phyloP scores from a whole-genome alignment of 1,140 invertebrate genomes.

The Drosophila sechellia region DNA sequence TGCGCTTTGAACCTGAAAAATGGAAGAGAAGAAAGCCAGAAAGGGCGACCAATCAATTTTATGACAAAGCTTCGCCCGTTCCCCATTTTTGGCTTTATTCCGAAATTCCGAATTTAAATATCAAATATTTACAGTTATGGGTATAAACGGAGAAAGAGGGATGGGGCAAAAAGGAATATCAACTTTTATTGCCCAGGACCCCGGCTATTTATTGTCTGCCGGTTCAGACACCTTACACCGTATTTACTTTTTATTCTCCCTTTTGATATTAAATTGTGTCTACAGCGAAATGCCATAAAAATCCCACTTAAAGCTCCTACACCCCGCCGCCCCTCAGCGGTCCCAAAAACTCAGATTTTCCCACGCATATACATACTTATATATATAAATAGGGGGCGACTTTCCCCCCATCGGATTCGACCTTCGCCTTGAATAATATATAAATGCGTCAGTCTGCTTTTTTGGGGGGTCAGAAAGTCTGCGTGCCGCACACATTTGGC shows the following conservation, averaged over 20 bases:
- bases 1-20: constrained; percentile 62
- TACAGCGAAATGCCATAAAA: constrained; percentile 74
- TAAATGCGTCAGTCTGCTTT: constrained; percentile 63
- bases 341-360: constrained; percentile 46
- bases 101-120: constrained; percentile 65
- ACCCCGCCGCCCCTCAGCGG: background rate
- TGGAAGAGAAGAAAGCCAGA: constrained; percentile 9
- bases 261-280: constrained; percentile 74
- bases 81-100: constrained; percentile 15
- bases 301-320: constrained; percentile 62
- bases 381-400: background rate
- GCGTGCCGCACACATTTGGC: constrained; percentile 78
- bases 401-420: constrained; percentile 25
- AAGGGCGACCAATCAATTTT: constrained; percentile 63
- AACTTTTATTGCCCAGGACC: constrained; percentile 61
- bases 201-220: constrained; percentile 66
- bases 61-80: constrained; percentile 51
- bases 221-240: constrained; percentile 70
- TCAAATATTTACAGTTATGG: constrained; percentile 49
- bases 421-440: constrained; percentile 77
- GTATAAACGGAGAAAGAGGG: background rate
- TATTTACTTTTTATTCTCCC: constrained; percentile 36
- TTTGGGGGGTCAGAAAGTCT: constrained; percentile 52
- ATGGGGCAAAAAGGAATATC: constrained; percentile 22
- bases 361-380: constrained; percentile 53